A percentile compares a stretch with the other conserved stretches of the same genome.
Conservation (phyloP, 2,797 vertebrate species). For the Tenualosa thibaudeaui region DNA sequence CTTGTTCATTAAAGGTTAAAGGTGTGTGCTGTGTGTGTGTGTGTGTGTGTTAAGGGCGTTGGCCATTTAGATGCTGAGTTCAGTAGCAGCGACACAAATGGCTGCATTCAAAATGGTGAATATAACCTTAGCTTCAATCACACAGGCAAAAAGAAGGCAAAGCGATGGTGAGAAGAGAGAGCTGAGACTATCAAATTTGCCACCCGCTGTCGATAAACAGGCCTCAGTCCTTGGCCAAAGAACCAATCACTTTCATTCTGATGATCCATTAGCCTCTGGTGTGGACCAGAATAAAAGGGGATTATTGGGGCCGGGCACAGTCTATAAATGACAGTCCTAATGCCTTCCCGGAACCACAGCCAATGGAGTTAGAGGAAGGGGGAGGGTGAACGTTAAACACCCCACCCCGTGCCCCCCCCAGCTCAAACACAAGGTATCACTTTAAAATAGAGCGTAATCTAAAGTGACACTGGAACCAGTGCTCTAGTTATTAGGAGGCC, state of each 20-base stretch:
- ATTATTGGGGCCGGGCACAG: conserved; percentile 52
- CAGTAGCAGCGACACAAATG: conserved; percentile 12
- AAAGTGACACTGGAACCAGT: conserved; percentile 56
- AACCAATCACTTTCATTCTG: conserved; percentile 49
- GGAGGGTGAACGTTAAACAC: not conserved
- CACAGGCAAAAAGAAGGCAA: not conserved
- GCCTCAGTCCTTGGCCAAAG: conserved; percentile 42
- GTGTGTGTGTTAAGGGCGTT: not conserved
- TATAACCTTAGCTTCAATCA: not conserved
- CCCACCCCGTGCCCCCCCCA: conserved; percentile 39
- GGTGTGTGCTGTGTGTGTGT: not conserved
- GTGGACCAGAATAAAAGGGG: conserved; percentile 52
- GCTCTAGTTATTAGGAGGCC: conserved; percentile 47
- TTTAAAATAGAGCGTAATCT: conserved; percentile 62
- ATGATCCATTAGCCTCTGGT: conserved; percentile 56
- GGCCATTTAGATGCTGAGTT: not conserved
- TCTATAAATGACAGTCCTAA: conserved; percentile 60
- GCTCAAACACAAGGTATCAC: conserved; percentile 59
- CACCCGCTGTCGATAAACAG: conserved; percentile 34
- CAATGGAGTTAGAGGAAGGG: conserved; percentile 45
- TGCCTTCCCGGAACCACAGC: conserved; percentile 58
- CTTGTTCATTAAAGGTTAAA: conserved; percentile 31
- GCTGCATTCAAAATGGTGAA: conserved; percentile 23
- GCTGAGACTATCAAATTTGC: conserved; percentile 37
- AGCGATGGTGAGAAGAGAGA: not conserved